Evolutionary conservation across 2,113 vertebrate genomes (phyloP).

Genomic region (Candoia aspera): DNA sequence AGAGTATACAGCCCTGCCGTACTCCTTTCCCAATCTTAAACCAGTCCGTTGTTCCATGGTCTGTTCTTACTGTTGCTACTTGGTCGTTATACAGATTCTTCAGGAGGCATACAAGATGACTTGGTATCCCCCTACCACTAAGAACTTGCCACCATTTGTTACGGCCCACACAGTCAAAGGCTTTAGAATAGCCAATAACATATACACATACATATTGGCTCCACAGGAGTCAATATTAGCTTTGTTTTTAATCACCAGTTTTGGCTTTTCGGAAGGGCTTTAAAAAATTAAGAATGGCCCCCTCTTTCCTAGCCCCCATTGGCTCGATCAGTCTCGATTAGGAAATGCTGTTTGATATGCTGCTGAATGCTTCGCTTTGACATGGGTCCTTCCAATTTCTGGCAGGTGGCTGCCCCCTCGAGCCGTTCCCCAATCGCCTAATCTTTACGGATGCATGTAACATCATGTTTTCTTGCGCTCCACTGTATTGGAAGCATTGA

Average conservation of each 20-base stretch:
- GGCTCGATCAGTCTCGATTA: background rate
- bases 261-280: background rate
- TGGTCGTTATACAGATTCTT: no score
- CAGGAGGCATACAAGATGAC: no score
- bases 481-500: conserved; percentile 27
- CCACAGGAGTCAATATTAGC: background rate
- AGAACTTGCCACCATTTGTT: no score
- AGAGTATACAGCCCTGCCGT: no score
- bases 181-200: no score
- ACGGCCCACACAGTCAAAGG: no score
- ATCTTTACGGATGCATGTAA: conserved; percentile 34
- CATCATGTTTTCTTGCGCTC: conserved; percentile 33
- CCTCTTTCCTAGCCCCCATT: background rate
- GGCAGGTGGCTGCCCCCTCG: conserved; percentile 12
- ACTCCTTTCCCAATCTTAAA: no score
- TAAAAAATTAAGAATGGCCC: background rate
- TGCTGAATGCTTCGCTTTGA: conserved; percentile 21
- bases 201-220: background rate
- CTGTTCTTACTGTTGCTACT: no score
- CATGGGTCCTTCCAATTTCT: conserved; percentile 23
- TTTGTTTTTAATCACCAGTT: background rate
- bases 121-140: no score
- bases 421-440: background rate
- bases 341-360: conserved; percentile 35
- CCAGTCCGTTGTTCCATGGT: no score